A percentile compares a stretch with the other conserved stretches of the same genome.
Evolutionary conservation across 2,888 invertebrate genomes (phyloP).

Genomic region (Torymus tubicola): DNA sequence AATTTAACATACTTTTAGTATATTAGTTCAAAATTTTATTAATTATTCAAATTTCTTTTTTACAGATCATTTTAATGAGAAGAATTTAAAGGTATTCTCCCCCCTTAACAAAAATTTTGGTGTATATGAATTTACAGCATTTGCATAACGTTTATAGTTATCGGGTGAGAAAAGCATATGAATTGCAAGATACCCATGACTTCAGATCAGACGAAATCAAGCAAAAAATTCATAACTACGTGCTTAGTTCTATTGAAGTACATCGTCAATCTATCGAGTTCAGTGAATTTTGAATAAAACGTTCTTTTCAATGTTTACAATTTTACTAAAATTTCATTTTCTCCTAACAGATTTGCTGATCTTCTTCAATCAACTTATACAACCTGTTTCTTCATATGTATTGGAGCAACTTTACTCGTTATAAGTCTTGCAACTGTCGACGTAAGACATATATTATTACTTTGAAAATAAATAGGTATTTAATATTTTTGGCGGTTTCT

Average conservation of each 20-base stretch:
- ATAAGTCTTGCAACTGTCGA: constrained; percentile 18
- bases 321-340: constrained; percentile 3
- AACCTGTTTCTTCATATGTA: background rate
- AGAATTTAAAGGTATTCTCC: too few species aligned
- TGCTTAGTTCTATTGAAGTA: background rate
- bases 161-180: background rate
- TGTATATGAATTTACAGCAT: background rate
- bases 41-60: too few species aligned
- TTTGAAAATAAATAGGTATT: background rate
- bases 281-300: background rate
- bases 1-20: too few species aligned
- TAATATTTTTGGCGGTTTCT: too few species aligned
- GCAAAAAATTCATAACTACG: constrained; percentile 1
- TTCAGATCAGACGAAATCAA: background rate
- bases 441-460: constrained; percentile 13
- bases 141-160: constrained; percentile 1
- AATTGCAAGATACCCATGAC: background rate
- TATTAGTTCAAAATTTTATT: too few species aligned
- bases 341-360: constrained; percentile 6
- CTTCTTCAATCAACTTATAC: constrained; percentile 6
- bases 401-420: background rate
- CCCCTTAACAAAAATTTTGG: background rate
- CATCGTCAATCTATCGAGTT: constrained; percentile 9
- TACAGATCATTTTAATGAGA: too few species aligned
- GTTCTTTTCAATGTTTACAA: background rate